Evolutionary conservation across 2,888 invertebrate species (phyloP).

Genomic region (Hemicrepidius hirtus): DNA sequence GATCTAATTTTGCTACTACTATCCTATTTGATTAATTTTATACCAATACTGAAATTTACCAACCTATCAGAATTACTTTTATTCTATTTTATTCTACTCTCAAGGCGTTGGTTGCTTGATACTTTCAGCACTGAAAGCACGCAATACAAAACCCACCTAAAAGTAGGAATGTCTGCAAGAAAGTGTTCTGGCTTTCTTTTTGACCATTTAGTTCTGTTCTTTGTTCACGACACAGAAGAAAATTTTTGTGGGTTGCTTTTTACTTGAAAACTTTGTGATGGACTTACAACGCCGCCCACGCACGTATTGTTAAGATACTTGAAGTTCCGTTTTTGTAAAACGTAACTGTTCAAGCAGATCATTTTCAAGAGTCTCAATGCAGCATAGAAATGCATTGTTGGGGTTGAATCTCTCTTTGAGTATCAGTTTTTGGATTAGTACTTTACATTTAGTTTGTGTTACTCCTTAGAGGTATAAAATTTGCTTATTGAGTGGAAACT

Average conservation of each 20-base stretch:
- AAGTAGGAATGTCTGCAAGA: slow-evolving; percentile 30
- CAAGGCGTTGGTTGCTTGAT: slow-evolving; percentile 15
- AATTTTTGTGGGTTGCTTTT: slow-evolving; percentile 26
- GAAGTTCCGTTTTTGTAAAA: too few relatives aligned
- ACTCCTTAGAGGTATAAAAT: too few relatives aligned
- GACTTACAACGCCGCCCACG: too few relatives aligned
- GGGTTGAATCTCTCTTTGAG: too few relatives aligned
- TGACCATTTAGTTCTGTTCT: slow-evolving; percentile 29
- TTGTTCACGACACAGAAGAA: slow-evolving; percentile 23
- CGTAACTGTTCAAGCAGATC: too few relatives aligned
- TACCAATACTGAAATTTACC: background rate
- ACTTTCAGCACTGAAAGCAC: slow-evolving; percentile 12
- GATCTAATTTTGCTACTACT: background rate
- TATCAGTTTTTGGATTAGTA: too few relatives aligned
- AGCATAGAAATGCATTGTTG: too few relatives aligned
- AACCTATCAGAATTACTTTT: background rate
- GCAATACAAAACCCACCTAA: slow-evolving; percentile 25
- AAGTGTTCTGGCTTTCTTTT: slow-evolving; percentile 30
- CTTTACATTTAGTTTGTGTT: too few relatives aligned
- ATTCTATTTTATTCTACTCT: background rate
- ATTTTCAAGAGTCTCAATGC: too few relatives aligned
- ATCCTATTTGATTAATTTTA: background rate
- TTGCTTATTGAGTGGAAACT: too few relatives aligned
- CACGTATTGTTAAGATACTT: too few relatives aligned
- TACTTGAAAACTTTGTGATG: slow-evolving; percentile 7